Base-by-base conservation (phyloP, 2,888 invertebrate species). In the Agriopis aurantiaria region DNA sequence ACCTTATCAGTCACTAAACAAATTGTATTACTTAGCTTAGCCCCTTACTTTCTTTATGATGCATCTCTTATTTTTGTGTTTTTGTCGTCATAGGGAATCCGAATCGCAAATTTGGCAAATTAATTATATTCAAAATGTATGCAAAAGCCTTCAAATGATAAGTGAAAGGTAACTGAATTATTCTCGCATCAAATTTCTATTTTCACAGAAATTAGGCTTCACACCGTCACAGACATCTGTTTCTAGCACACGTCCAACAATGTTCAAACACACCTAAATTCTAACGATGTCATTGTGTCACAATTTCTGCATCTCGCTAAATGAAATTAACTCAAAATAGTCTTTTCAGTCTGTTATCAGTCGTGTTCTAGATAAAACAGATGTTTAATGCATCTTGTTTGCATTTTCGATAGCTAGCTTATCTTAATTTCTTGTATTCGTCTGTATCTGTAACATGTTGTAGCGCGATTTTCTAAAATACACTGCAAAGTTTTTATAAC, bases 321-420 rank as follows among this genome's bases (percentile, higher is more conserved):
- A 66, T 70, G 57, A 72, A 67, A 75, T 68, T 64, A 55, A 51
- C 72, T 65, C 56, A 56, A 65, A 67, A 55, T n/a, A 68, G 51
- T 61, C 14, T 62, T 48, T 53, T 61, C 45, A 45, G 33, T 49
- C 58, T 51, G 17, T 74, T 76, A 75, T 78, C 76, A 70, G 53
- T 51, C 58, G 49, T 69, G 75, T 70, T 77, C 71, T 70, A 75
- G 76, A 80, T 77, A 68, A 77, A 79, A 79, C 80, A 76, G 65
- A 75, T 75, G 76, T 79, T 75, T 74, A 78, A 71, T 82, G 83
- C 82, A 81, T 81, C 80, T 74, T 74, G 80, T 81, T 85, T 82
- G 80, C 80, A 79, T 83, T 67, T 77, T 62, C 76, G 82, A 81
- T 85, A 85, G 45, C 79, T 85, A 85, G 45, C 79, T 74, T 85